These are phyloP conservation scores for Scortum barcoo DNA, from an alignment of 2,113 vertebrate genomes.

Conservation along the genomic window DNA sequence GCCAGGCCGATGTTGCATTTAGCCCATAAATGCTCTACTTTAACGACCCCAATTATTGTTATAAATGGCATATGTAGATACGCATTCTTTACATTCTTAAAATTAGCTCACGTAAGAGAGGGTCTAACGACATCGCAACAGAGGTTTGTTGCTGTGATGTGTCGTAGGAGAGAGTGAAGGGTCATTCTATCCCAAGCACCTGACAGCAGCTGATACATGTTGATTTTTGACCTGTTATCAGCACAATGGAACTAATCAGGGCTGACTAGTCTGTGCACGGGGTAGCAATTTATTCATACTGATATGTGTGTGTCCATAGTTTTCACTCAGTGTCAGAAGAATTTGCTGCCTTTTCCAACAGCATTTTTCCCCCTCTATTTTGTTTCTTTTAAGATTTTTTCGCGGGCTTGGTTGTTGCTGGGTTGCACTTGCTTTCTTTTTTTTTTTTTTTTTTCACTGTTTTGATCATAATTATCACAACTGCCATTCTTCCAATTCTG, in stretches of 20 bases:
- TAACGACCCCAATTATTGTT: conserved; percentile 78
- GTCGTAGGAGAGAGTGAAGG: conserved; percentile 7
- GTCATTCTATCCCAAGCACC: conserved; percentile 7
- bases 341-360: conserved; percentile 23
- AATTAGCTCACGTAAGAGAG: conserved; percentile 43
- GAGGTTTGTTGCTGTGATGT: conserved; percentile 37
- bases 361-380: conserved; percentile 1
- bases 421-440: conserved; percentile 69
- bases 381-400: conserved; percentile 43
- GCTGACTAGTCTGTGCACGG: conserved; percentile 25
- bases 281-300: conserved; percentile 32
- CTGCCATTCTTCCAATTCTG: conserved; percentile 74
- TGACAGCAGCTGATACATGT: conserved; percentile 21
- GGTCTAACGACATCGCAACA: conserved; percentile 39
- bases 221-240: conserved; percentile 48
- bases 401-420: conserved; percentile 52
- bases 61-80: conserved; percentile 69
- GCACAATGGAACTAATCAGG: conserved; percentile 44
- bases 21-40: conserved; percentile 74
- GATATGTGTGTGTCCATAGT: conserved; percentile 28
- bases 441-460: conserved; percentile 68
- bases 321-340: conserved; percentile 47
- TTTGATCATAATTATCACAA: conserved; percentile 70
- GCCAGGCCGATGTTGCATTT: conserved; percentile 69
- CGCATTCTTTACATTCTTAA: conserved; percentile 57